Percentiles rank a stretch among this genome's conserved stretches.
These are phyloP conservation scores for Coendou prehensilis DNA, from an alignment of 2,797 vertebrate species.

Conservation along the genomic window DNA sequence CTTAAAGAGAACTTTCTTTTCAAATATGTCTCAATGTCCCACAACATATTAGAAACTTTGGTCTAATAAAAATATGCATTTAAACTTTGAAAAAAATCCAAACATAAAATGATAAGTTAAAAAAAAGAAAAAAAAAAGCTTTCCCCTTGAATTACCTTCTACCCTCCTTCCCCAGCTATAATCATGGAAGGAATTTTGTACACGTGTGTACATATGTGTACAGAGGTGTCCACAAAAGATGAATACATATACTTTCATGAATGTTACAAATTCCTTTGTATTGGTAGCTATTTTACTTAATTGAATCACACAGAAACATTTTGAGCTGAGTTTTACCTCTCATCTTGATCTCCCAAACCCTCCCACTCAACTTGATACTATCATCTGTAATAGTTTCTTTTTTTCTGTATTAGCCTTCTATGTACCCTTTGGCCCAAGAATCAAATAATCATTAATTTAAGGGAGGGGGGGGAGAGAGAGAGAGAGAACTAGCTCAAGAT, in stretches of 20 bases:
- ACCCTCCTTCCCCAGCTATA: neutral
- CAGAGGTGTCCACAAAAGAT: neutral
- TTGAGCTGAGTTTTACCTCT: constrained; percentile 47
- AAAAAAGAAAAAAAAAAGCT: neutral
- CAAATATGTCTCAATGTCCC: neutral
- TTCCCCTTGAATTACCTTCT: neutral
- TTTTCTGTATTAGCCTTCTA: constrained; percentile 35
- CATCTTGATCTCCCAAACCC: neutral
- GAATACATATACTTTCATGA: neutral
- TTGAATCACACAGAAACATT: neutral
- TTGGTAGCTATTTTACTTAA: neutral
- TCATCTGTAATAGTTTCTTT: constrained; percentile 12
- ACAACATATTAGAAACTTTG: neutral
- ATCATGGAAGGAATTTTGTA: neutral
- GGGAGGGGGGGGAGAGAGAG: constrained; percentile 26
- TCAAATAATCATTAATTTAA: constrained; percentile 68
- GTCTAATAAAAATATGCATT: neutral
- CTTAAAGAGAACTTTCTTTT: constrained; percentile 18
- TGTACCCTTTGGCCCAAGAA: constrained; percentile 58
- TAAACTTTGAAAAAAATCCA: constrained; percentile 6
- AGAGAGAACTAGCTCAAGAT: constrained; percentile 68
- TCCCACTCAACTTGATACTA: neutral
- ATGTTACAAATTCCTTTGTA: neutral
- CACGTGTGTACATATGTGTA: neutral
- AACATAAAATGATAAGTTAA: neutral